phyloP scores from a whole-genome alignment of 2,113 vertebrate genomes.

The Forbesichthys agassizii region DNA sequence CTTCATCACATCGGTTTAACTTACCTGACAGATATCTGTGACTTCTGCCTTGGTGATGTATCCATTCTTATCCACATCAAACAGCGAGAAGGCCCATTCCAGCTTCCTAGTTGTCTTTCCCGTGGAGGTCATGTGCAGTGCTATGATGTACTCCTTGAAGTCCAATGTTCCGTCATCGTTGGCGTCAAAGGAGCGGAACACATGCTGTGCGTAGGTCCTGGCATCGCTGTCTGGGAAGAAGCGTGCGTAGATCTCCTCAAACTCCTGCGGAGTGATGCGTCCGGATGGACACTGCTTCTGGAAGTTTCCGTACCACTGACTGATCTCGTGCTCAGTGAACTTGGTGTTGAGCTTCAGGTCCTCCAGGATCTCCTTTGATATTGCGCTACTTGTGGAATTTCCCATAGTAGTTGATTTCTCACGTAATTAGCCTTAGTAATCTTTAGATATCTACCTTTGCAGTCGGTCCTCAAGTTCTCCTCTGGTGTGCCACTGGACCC shows the following conservation, averaged over 20 bases:
- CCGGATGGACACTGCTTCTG: slow-evolving; percentile 87
- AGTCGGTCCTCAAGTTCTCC: background rate
- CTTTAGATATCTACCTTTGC: slow-evolving; percentile 20
- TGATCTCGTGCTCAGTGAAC: slow-evolving; percentile 84
- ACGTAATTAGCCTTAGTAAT: background rate
- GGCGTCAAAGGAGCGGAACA: slow-evolving; percentile 93
- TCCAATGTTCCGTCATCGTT: slow-evolving; percentile 91
- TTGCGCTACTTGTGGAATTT: slow-evolving; percentile 84
- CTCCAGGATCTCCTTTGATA: slow-evolving; percentile 90
- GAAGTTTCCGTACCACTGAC: slow-evolving; percentile 89
- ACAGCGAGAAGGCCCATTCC: slow-evolving; percentile 94
- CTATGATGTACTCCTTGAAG: slow-evolving; percentile 93
- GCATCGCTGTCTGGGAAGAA: slow-evolving; percentile 91
- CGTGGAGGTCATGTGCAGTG: slow-evolving; percentile 88
- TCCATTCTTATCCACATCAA: slow-evolving; percentile 91
- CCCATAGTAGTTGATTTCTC: slow-evolving; percentile 78
- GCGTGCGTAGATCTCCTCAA: slow-evolving; percentile 88
- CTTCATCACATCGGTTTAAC: slow-evolving; percentile 6
- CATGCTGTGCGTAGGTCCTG: slow-evolving; percentile 87
- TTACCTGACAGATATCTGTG: slow-evolving; percentile 87
- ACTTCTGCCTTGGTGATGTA: slow-evolving; percentile 90
- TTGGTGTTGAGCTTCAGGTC: slow-evolving; percentile 87
- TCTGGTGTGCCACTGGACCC: background rate
- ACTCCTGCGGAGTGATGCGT: slow-evolving; percentile 82
- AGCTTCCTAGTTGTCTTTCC: slow-evolving; percentile 86